Base-by-base conservation (phyloP, 2,888 invertebrate species). In the Pyrocoelia pectoralis region DNA sequence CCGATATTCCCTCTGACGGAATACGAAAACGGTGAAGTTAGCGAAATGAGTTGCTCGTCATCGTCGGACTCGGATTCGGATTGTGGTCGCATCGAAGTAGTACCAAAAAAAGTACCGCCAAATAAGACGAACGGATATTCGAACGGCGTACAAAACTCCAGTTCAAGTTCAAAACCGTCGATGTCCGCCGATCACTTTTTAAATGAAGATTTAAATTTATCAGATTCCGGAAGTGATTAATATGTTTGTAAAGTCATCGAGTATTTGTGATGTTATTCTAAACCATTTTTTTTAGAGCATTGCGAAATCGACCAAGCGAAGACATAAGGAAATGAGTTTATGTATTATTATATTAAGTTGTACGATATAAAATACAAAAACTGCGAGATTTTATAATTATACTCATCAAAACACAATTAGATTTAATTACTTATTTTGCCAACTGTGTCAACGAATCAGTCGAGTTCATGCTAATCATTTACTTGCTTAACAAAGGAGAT, bases 121-220 rank as follows among this genome's bases (percentile, higher is more conserved):
- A 56, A 52, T 33, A 60, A 55, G 12, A 61, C 65, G 13, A 76
- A 84, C 81, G 41, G 84, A 81, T 76, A 77, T 69, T 69, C 73
- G 62, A 72, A 85, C 82, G 76, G 84, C 5, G 57, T 61, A 18
- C 58, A 61, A 17, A 61, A 61, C 19, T 63, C 66, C n/a, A 29
- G 48, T 33, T 58, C 63, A 2, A 17, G 52, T 8, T 19, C 61
- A 6, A 61, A 61, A 43, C 13, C 52, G 2, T 17, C 65, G 12
- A 68, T 65, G 61, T 71, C 84, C 29, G 86, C 87, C 12, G 84
- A 86, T 73, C 88, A 90, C 82, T 84, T 91, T 65, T 85, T 94
- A 73, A 91, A 89, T 77, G 92, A 93, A 77, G 94, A 95, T 82
- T 86, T 95, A 75, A 91, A 93, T 84, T 86, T 95, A 75, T 94